phyloP scores from a whole-genome alignment of 53 echinoderm and acorn worm genomes.

The Arbacia lixula region DNA sequence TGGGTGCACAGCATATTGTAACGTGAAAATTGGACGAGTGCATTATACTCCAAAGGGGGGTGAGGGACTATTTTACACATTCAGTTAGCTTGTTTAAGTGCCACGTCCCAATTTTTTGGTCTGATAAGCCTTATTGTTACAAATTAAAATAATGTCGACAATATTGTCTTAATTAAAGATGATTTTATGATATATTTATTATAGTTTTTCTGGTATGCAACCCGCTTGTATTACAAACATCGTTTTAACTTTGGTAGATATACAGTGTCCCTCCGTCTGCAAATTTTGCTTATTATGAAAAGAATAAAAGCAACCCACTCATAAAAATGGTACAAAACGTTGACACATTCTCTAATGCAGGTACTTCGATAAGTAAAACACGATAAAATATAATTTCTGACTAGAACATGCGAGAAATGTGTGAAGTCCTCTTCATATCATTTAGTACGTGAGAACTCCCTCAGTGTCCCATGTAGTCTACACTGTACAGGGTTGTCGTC shows the following conservation, averaged over 20 bases:
- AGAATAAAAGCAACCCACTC: neutral
- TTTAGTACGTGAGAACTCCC: constrained; percentile 14
- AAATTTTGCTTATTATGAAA: no score
- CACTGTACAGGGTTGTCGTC: constrained; percentile 62
- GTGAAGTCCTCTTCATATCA: constrained; percentile 21
- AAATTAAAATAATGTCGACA: neutral
- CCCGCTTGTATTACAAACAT: neutral
- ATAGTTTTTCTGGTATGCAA: neutral
- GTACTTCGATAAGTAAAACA: constrained; percentile 2
- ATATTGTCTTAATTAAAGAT: neutral
- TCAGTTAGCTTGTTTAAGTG: no score
- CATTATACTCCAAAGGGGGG: neutral
- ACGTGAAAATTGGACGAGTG: constrained; percentile 13
- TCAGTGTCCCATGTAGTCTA: constrained; percentile 38
- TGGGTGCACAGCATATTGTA: no score
- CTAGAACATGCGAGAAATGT: constrained; percentile 8
- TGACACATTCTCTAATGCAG: neutral
- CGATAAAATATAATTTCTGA: neutral
- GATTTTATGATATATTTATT: neutral
- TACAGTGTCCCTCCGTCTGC: neutral
- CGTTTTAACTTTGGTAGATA: neutral
- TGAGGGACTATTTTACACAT: neutral
- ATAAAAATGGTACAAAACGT: neutral
- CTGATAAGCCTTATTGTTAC: neutral
- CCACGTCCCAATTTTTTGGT: no score